phyloP scores from a whole-genome alignment of 2,113 vertebrate species.

The Sminthopsis crassicaudata region DNA sequence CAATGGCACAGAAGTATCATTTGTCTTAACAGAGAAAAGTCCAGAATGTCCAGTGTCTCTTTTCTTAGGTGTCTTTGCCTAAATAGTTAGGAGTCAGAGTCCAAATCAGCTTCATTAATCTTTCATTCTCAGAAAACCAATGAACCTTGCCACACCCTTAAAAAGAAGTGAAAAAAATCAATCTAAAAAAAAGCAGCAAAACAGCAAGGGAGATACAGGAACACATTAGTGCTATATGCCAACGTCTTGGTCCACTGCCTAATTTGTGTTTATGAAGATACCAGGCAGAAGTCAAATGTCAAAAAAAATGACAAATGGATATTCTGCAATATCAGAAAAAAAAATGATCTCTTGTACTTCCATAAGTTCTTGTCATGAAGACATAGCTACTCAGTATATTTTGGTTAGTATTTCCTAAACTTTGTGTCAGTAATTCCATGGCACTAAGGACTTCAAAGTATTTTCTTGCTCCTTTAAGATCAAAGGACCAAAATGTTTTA shows the following conservation, averaged over 20 bases:
- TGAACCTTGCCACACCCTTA: constrained; percentile 60
- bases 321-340: not conserved
- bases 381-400: constrained; percentile 53
- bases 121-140: constrained; percentile 76
- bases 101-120: constrained; percentile 68
- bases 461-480: not conserved
- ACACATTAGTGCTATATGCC: constrained; percentile 57
- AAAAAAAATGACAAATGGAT: constrained; percentile 65
- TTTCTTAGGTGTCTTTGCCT: constrained; percentile 56
- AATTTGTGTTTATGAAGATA: constrained; percentile 50
- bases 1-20: constrained; percentile 65
- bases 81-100: constrained; percentile 63
- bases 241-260: constrained; percentile 63
- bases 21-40: constrained; percentile 61
- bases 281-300: constrained; percentile 47
- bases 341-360: constrained; percentile 57
- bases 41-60: constrained; percentile 71
- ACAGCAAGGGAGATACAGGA: constrained; percentile 26
- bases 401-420: constrained; percentile 62
- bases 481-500: not conserved
- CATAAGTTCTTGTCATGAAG: constrained; percentile 31
- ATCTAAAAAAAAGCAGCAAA: constrained; percentile 66
- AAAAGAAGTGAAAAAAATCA: constrained; percentile 58
- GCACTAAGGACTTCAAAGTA: not conserved
- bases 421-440: not conserved